Base-by-base conservation (phyloP, 2,888 invertebrate species). In the Asteroscopus sphinx region DNA sequence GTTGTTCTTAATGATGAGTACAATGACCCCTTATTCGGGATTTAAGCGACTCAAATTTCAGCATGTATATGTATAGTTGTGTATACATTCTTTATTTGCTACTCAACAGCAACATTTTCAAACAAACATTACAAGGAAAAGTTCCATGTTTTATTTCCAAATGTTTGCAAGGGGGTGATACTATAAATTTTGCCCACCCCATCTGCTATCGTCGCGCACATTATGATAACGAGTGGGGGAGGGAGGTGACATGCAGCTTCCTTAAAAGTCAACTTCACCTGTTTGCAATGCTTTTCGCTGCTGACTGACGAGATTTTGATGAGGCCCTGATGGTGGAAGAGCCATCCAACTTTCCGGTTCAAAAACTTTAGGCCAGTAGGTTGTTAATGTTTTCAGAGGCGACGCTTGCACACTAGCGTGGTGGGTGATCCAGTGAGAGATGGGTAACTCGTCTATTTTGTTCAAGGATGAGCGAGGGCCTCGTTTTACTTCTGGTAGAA, bases 141-240 rank as follows among this genome's bases (percentile, higher is more conserved):
- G 33, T 47, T 40, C 8, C 37, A 47, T 62, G 69, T 65, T 68
- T 54, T 62, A 65, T 65, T 68, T 66, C 36, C 26, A 47, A 41
- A 68, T 47, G 69, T 65, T 62, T 46, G 46, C 69, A 68, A 49
- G 54, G 54, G 26, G 12, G 42, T 63, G 42, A 68, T 62, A 44
- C 69, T 37, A 47, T 65, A 65, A 65, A 65, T 65, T 62, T 47
- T 42, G 15, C 15, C 21, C 54, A 37, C 46, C 63, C 63, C 69
- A 62, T 68, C 64, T 68, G 69, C 64, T 44, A 62, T 68, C 63
- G 54, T 53, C 63, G 69, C 44, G 62, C 32, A 12, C 45, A 52
- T 64, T 63, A 61, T 64, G 63, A 64, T 64, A 64, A 64, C 68
- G 63, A 64, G 45, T 16, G 2, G 7, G 11, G 15, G 28, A 1